These are phyloP conservation scores for Otus sunia DNA, from an alignment of 2,113 vertebrate species.

Conservation along the genomic window DNA sequence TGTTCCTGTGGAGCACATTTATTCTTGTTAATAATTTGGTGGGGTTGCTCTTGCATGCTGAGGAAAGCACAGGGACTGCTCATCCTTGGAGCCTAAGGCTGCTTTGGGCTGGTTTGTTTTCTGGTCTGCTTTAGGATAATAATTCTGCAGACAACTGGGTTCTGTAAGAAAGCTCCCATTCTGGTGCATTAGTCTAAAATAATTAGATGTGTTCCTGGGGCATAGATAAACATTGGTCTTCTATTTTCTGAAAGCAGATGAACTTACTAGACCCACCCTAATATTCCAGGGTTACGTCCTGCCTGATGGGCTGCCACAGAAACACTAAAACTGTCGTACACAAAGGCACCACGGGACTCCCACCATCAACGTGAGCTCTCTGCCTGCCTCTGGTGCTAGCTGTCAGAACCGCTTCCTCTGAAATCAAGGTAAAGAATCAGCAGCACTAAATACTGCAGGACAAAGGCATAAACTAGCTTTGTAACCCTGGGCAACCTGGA, in stretches of 20 bases:
- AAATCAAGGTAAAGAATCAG: conserved; percentile 62
- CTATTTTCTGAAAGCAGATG: not conserved
- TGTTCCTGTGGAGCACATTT: not conserved
- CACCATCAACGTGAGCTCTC: conserved; percentile 4
- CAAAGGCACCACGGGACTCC: conserved; percentile 52
- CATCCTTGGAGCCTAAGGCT: not conserved
- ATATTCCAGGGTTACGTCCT: not conserved
- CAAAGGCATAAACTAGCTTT: conserved; percentile 57
- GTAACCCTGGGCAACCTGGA: conserved; percentile 66
- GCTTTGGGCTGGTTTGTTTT: not conserved
- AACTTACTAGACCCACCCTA: not conserved
- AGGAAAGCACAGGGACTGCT: not conserved
- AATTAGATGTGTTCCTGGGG: not conserved
- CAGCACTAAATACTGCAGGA: conserved; percentile 53
- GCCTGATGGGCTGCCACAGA: conserved; percentile 13
- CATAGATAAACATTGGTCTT: not conserved
- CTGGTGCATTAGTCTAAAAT: not conserved
- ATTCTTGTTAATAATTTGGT: not conserved
- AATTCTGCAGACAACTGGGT: not conserved
- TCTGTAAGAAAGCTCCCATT: not conserved
- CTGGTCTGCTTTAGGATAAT: not conserved
- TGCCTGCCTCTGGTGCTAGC: not conserved
- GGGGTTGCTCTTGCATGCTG: not conserved
- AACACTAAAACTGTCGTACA: not conserved
- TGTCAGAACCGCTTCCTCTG: conserved; percentile 32